Evolutionary conservation across 2,888 invertebrate genomes (phyloP), one percentile per base, ranked within the genome.

Genomic region (Cephus runcator): DNA sequence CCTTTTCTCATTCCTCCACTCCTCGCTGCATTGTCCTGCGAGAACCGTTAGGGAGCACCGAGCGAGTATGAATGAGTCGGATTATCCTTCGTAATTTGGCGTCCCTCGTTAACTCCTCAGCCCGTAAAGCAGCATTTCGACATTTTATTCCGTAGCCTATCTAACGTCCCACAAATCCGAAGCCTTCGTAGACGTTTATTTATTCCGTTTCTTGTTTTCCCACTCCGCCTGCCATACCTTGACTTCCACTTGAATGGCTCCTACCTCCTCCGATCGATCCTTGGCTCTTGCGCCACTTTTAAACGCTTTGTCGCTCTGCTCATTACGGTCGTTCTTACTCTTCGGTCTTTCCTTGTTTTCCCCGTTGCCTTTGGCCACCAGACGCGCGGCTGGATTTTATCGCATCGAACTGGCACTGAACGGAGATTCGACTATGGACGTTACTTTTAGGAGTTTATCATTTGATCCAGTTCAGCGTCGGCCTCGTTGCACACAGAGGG

Each of bases 1-100:
- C 81, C 73, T 80, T 76, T 77, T 71, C 34, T 71, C 30, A 31
- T 34, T 71, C n/a, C 33, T 15, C 4, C 73, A 36, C 12, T 12
- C 36, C 33, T 33, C 15, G 56, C 23, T 56, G 56, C 56, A 56
- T 56, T 56, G 56, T 56, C 56, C 23, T 15, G 56, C 56, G 23
- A 23, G 23, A 56, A 56, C 56, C 56, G 56, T 56, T 56, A 56
- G 56, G 23, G 23, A 56, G 56, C 56, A 9, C 23, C 9, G 36
- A 15, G 23, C 56, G 56, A 56, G 23, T 56, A 23, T 23, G 56
- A 56, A 56, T 56, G 56, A 56, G 56, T 9, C 23, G 15, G 56
- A 56, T 56, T 56, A 56, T 56, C 56, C 40, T 15, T 15, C 40
- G 4, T 40, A 40, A 40, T 40, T 40, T 40, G 1, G 15, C 15